Evolutionary conservation across 1,140 invertebrate genomes (phyloP).

Genomic region (Elysia chlorotica): DNA sequence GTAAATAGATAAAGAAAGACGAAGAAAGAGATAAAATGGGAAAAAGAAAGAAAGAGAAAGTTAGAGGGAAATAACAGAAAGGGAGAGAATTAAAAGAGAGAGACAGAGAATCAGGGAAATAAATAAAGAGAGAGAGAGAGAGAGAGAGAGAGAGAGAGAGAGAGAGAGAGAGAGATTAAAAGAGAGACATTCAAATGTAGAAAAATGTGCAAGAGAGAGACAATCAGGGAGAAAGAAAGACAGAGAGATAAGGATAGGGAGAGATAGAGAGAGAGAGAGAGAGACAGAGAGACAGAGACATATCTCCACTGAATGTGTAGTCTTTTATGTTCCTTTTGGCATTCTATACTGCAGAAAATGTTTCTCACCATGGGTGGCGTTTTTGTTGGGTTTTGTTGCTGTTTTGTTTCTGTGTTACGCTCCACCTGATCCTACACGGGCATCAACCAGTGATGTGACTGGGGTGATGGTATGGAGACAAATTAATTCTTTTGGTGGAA

Average conservation of each 20-base stretch:
- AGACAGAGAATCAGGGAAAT: not conserved
- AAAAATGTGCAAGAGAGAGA: not conserved
- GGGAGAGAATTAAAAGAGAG: not conserved
- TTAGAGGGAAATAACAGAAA: not conserved
- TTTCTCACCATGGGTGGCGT: too few relatives aligned
- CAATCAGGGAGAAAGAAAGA: too few relatives aligned
- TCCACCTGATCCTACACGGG: too few relatives aligned
- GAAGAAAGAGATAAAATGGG: not conserved
- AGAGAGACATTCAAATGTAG: not conserved
- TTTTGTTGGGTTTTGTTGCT: too few relatives aligned
- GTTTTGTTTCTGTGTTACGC: too few relatives aligned
- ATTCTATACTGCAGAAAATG: too few relatives aligned
- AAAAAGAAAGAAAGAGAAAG: not conserved
- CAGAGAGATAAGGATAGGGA: not conserved
- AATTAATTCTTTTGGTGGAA: too few relatives aligned
- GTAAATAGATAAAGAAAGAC: conserved; percentile 7
- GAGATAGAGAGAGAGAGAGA: not conserved
- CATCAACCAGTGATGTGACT: too few relatives aligned
- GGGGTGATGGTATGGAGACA: too few relatives aligned
- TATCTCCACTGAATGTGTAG: too few relatives aligned
- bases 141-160: not conserved
- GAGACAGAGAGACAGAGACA: not conserved
- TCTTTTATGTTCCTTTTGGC: too few relatives aligned
- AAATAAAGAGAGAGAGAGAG: not conserved
- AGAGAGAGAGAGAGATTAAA: not conserved